phyloP scores from a whole-genome alignment of 2,888 invertebrate species.

The Heliconius sara region DNA sequence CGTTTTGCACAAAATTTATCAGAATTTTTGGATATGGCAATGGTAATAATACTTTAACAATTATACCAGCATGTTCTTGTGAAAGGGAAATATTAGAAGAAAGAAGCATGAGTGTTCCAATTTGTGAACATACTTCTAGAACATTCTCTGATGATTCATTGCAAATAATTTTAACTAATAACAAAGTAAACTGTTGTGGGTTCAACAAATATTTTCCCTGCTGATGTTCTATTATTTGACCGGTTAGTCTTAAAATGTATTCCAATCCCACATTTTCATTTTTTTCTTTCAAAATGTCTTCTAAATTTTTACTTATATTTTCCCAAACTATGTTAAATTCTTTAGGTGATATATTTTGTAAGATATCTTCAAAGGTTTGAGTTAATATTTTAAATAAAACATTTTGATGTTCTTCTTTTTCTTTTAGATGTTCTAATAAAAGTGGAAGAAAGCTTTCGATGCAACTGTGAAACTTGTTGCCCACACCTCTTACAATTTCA shows the following conservation, averaged over 20 bases:
- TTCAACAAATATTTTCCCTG: slow-evolving; percentile 86
- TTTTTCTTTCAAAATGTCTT: slow-evolving; percentile 68
- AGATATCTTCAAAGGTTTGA: slow-evolving; percentile 86
- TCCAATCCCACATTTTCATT: slow-evolving; percentile 68
- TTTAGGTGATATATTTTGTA: slow-evolving; percentile 85
- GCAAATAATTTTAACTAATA: slow-evolving; percentile 82
- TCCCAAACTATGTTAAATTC: slow-evolving; percentile 88
- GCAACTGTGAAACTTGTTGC: slow-evolving; percentile 93
- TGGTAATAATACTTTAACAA: slow-evolving; percentile 86
- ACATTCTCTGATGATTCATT: slow-evolving; percentile 75
- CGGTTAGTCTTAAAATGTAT: slow-evolving; percentile 83
- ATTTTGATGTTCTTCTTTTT: slow-evolving; percentile 77
- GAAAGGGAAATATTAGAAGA: slow-evolving; percentile 86
- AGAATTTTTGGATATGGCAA: slow-evolving; percentile 83
- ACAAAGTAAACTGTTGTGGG: slow-evolving; percentile 83
- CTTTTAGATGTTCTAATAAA: slow-evolving; percentile 85
- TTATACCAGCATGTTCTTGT: slow-evolving; percentile 89
- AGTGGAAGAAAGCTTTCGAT: slow-evolving; percentile 88
- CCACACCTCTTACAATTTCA: slow-evolving; percentile 93
- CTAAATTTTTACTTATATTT: slow-evolving; percentile 66
- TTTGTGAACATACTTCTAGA: slow-evolving; percentile 78
- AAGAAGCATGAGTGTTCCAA: slow-evolving; percentile 84
- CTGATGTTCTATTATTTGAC: slow-evolving; percentile 85
- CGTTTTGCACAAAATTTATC: slow-evolving; percentile 86
- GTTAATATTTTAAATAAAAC: slow-evolving; percentile 86